Base-by-base conservation (phyloP, 2,888 invertebrate genomes). In the Hipparchia semele region DNA sequence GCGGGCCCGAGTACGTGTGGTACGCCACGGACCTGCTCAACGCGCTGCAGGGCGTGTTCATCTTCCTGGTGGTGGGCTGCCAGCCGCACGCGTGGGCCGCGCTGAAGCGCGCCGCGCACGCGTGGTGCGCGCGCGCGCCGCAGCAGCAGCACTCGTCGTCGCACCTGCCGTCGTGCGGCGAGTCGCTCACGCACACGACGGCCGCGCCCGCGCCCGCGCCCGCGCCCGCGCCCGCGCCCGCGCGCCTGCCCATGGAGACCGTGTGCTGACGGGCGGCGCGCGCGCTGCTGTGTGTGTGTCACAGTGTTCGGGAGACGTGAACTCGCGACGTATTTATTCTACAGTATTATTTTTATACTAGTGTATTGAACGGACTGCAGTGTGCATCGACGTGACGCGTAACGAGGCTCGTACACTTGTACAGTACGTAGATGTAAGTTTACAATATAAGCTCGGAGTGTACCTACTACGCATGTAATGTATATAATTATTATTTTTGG, bases 61-160 rank as follows among this genome's bases (percentile, higher is more conserved):
- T 98, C 83, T 98, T 98, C 90, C 96, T 97, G 83, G 98, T 98
- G 78, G 97, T 98, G 80, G 98, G 97, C 68, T 97, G 97, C 88
- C 98, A 98, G 94, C 98, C 97, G 73, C 98, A 98, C 94, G 96
- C 96, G 87, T 89, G 90, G 89, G 89, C 88, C 61, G 91, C 92
- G 78, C 84, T 90, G 58, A 87, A 87, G 83, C 88, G 90, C 78
- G 82, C 84, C 78, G 86, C 83, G 39, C 85, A 83, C 56, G 87
- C 86, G 73, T 76, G 80, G 77, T 88, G 90, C 84, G 95, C 95
- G 95, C 96, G 82, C 89, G 70, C 91, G 88, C 80, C 87, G 79
- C 78, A 76, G 79, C 80, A 81, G 79, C 80, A 81, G 95, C 96
- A 96, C 88, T 97, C 97, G 73, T 97, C 97, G 75, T 97, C 97